These are phyloP conservation scores for Dione juno DNA, from an alignment of 2,888 invertebrate species.

Conservation along the genomic window DNA sequence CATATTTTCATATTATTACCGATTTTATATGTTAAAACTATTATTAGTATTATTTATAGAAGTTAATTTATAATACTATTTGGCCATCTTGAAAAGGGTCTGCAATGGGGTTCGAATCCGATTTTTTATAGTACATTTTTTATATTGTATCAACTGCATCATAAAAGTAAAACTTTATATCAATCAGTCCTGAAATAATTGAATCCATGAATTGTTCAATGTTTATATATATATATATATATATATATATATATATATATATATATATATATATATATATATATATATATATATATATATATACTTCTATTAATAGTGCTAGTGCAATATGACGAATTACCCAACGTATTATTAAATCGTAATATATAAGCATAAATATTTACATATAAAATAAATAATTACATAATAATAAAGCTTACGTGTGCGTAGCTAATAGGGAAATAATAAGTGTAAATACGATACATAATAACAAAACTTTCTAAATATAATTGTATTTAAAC, in stretches of 20 bases:
- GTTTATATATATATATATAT: no score
- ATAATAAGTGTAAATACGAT: not conserved
- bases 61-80: not conserved
- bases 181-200: no score
- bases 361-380: constrained; percentile 1
- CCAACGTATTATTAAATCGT: not conserved
- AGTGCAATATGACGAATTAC: not conserved
- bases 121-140: not conserved
- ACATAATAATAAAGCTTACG: not conserved
- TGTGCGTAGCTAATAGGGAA: not conserved
- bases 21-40: not conserved
- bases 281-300: no score
- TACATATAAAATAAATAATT: constrained; percentile 1
- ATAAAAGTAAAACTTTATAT: not conserved
- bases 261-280: no score
- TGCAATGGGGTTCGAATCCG: not conserved
- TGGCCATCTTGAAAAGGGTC: not conserved
- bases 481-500: not conserved
- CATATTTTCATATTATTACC: not conserved
- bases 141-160: not conserved
- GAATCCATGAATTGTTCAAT: not conserved
- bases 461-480: constrained; percentile 2
- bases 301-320: not conserved
- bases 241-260: no score
- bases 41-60: no score